These are phyloP conservation scores for Drosophila histrio DNA, from an alignment of 2,888 invertebrate species.

Conservation along the genomic window DNA sequence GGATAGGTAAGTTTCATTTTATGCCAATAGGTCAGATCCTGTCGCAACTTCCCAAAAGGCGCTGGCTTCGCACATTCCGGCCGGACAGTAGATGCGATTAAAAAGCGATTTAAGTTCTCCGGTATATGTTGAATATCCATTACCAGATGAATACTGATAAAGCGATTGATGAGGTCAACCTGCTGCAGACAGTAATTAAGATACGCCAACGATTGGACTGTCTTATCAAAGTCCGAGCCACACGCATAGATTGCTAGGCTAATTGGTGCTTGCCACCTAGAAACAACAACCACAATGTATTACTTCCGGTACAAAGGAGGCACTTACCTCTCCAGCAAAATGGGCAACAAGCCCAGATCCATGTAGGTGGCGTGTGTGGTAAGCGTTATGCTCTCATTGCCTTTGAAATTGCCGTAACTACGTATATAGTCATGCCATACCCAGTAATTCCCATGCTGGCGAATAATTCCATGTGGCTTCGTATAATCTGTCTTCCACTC, in stretches of 20 bases:
- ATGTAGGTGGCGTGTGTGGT: constrained; percentile 82
- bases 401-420: constrained; percentile 1
- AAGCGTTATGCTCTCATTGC: constrained; percentile 42
- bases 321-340: constrained; percentile 80
- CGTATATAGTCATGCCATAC: constrained; percentile 50
- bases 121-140: constrained; percentile 86
- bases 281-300: not conserved
- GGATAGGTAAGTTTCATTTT: constrained; percentile 89
- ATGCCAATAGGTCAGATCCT: constrained; percentile 72
- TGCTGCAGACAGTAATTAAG: constrained; percentile 14
- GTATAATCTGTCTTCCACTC: not conserved
- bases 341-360: constrained; percentile 35
- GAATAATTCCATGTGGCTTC: constrained; percentile 12
- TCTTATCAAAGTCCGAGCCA: constrained; percentile 29
- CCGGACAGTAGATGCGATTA: not conserved
- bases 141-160: constrained; percentile 87
- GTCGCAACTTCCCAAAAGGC: constrained; percentile 1
- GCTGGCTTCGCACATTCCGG: not conserved
- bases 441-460: constrained; percentile 45
- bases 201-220: constrained; percentile 23
- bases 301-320: not conserved
- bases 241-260: constrained; percentile 38
- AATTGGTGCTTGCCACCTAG: constrained; percentile 51
- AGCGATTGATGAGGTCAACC: constrained; percentile 68
- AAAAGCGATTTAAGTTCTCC: constrained; percentile 55